Conservation (phyloP, 2,113 vertebrate species). For the Dipodomys ordii region DNA sequence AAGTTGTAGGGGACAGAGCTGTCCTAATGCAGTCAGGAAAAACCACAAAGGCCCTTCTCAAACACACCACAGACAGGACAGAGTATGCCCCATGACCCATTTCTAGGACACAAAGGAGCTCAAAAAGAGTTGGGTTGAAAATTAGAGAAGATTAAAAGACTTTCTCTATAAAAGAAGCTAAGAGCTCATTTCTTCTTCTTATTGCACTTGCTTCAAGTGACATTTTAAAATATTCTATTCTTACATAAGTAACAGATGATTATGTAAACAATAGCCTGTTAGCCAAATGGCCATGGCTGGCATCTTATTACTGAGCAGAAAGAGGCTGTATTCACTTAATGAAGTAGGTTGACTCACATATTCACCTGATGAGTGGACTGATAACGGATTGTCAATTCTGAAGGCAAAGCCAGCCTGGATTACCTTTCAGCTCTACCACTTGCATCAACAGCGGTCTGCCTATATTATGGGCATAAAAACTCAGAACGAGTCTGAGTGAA, state of each 20-base stretch:
- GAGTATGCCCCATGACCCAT: background rate
- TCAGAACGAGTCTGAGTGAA: background rate
- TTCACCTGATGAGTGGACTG: background rate
- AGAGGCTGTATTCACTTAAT: slow-evolving; percentile 21
- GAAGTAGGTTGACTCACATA: background rate
- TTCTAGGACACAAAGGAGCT: background rate
- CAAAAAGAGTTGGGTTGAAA: background rate
- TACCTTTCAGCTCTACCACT: background rate
- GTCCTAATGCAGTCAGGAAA: background rate
- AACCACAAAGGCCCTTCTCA: background rate
- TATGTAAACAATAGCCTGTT: background rate
- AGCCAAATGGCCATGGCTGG: background rate
- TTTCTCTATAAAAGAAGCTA: background rate
- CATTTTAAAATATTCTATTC: slow-evolving; percentile 28
- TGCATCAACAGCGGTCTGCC: slow-evolving; percentile 11
- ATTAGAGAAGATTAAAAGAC: background rate
- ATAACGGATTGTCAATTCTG: background rate
- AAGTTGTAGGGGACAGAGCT: background rate
- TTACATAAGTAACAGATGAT: background rate
- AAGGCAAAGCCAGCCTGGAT: background rate
- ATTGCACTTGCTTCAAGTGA: background rate
- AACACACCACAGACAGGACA: too few species aligned
- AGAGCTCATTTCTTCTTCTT: background rate
- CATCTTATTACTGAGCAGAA: background rate
- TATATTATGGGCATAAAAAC: background rate